Base-by-base conservation (phyloP, 2,888 invertebrate genomes). In the Aleiodes alternator region DNA sequence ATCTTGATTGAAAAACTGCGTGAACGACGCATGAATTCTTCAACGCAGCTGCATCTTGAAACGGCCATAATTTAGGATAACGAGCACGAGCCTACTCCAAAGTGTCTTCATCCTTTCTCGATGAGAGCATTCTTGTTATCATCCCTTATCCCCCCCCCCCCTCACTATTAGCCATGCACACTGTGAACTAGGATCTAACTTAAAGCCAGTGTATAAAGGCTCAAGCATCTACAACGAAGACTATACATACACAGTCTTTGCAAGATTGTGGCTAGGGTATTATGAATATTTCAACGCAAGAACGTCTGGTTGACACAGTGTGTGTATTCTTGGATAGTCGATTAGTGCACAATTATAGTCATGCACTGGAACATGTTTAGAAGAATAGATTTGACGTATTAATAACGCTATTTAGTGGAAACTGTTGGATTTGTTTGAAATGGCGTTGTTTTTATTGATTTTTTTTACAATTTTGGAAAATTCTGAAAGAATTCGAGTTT, bases 131-230 rank as follows among this genome's bases (percentile, higher is more conserved):
- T 38, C 38, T 38, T 61, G 61, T 61, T 61, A 61, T 61, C 43
- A 64, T 16, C 43, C 16, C 9, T 64, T 43, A 43, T 64, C 6
- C 64, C 6, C 48, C 64, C 38, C n/a, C n/a, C n/a, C n/a, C n/a
- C n/a, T n/a, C n/a, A n/a, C n/a, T 61, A 38, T 64, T 64, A 64
- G 23, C 64, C 64, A 64, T 64, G 64, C 64, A 64, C 48, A 48
- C 64, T 48, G 48, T 9, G 23, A 5, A 43, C 64, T 64, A 14
- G 6, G 59, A 34, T 59, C 59, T n/a, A 34, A 38, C 34, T 34
- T 59, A 43, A 16, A 64, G 43, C 43, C 16, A 43, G 38, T 64
- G 48, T 64, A 64, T 61, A 34, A 38, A 23, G 38, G 61, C 34
- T 38, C 8, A 38, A 5, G 4, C 7, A n/a, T 34, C 61, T 61